These are phyloP conservation scores for Enteromius argenteus DNA, from an alignment of 2,797 vertebrate species.

Conservation along the genomic window DNA sequence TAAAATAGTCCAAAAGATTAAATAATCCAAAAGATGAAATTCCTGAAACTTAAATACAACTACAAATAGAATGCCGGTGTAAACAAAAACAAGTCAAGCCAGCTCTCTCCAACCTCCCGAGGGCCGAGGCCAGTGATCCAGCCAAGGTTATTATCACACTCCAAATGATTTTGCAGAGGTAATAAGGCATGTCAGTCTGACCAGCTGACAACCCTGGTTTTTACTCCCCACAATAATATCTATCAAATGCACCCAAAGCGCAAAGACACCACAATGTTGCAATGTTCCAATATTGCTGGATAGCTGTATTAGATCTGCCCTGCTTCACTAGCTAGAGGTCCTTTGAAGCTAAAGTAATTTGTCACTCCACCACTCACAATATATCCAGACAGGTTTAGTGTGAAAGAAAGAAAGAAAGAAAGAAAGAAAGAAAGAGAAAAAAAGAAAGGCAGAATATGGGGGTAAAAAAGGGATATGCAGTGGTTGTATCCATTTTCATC, in stretches of 20 bases:
- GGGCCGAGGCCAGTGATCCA: conserved; percentile 17
- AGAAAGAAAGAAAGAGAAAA: neutral
- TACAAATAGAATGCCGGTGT: conserved; percentile 10
- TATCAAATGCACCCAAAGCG: conserved; percentile 17
- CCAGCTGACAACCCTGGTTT: conserved; percentile 49
- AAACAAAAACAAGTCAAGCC: conserved; percentile 53
- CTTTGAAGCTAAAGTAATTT: conserved; percentile 20
- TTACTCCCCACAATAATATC: conserved; percentile 49
- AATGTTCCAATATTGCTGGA: conserved; percentile 23
- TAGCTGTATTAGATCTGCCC: conserved; percentile 2
- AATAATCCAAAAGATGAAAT: neutral
- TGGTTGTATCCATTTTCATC: conserved; percentile 31
- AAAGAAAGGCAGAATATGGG: neutral
- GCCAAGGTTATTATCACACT: conserved; percentile 33
- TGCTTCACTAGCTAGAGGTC: neutral
- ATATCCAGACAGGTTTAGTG: conserved; percentile 11
- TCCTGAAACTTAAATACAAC: neutral
- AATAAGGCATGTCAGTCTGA: conserved; percentile 52
- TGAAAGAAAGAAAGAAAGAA: neutral
- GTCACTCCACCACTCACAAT: conserved; percentile 9
- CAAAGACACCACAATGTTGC: conserved; percentile 32
- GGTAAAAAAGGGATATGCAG: conserved; percentile 3
- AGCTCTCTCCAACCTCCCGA: conserved; percentile 25
- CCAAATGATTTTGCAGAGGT: conserved; percentile 54
- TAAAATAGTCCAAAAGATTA: too few species aligned